phyloP scores from a whole-genome alignment of 2,888 invertebrate genomes.

The Chloromyia formosa region DNA sequence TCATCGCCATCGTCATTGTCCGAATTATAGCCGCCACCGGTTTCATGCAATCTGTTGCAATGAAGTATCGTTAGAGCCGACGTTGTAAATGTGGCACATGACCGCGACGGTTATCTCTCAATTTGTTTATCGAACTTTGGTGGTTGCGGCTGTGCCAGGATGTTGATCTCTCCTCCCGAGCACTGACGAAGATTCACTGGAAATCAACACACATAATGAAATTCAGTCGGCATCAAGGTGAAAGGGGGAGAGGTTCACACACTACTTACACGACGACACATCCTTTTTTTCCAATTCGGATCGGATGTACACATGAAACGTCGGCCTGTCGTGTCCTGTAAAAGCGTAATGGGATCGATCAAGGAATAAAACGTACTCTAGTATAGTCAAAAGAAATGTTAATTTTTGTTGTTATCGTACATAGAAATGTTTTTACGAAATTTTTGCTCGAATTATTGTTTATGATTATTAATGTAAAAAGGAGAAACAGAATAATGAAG shows the following conservation, averaged over 20 bases:
- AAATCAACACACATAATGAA: too few species aligned
- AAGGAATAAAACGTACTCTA: not conserved
- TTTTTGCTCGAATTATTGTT: slow-evolving; percentile 40
- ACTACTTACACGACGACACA: too few species aligned
- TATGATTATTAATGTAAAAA: slow-evolving; percentile 31
- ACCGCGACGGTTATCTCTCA: slow-evolving; percentile 28
- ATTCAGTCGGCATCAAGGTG: too few species aligned
- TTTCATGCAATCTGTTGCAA: slow-evolving; percentile 23
- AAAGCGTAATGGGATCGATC: too few species aligned
- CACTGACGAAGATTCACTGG: too few species aligned
- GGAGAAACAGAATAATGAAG: slow-evolving; percentile 1
- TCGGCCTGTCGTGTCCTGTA: too few species aligned
- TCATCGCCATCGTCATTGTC: slow-evolving; percentile 21
- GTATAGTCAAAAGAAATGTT: slow-evolving; percentile 31
- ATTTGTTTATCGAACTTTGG: slow-evolving; percentile 7
- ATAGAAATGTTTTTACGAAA: slow-evolving; percentile 41
- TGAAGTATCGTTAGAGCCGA: not conserved
- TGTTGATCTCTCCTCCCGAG: too few species aligned
- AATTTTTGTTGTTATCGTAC: slow-evolving; percentile 39
- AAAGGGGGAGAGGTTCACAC: too few species aligned
- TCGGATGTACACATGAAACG: too few species aligned
- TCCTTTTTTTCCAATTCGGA: too few species aligned
- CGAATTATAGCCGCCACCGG: slow-evolving; percentile 22
- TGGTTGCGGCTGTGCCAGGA: too few species aligned
- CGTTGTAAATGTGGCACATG: not conserved